Conservation (phyloP, 2,888 invertebrate genomes). For the Hirudinaria manillensis region DNA sequence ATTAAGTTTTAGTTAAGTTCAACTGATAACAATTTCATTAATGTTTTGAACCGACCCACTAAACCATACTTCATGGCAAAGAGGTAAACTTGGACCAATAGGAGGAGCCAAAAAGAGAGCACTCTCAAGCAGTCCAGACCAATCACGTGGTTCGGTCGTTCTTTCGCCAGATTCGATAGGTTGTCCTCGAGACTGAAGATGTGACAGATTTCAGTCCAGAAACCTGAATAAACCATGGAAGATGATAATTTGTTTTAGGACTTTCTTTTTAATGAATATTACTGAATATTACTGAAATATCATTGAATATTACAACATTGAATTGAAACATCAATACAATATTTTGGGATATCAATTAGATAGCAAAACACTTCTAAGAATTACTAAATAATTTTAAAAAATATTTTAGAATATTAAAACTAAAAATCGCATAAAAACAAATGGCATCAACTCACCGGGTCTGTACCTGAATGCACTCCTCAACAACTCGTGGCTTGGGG, state of each 20-base stretch:
- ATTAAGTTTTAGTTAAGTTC: not conserved
- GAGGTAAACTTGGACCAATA: not conserved
- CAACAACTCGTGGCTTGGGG: not conserved
- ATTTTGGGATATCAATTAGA: not conserved
- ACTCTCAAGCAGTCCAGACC: constrained; percentile 1
- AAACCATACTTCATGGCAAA: not conserved
- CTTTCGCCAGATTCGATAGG: not conserved
- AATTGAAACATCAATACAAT: not conserved
- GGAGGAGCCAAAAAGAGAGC: not conserved
- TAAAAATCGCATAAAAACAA: too few species aligned
- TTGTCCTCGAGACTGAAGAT: not conserved
- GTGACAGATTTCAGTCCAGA: not conserved
- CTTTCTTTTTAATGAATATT: too few species aligned
- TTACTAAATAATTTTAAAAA: too few species aligned
- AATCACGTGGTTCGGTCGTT: not conserved
- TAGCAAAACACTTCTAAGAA: not conserved
- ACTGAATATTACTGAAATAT: too few species aligned
- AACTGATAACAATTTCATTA: not conserved
- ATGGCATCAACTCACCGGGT: not conserved
- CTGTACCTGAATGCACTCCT: not conserved
- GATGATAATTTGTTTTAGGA: too few species aligned
- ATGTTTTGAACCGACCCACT: not conserved
- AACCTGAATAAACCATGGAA: not conserved
- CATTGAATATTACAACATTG: too few species aligned
- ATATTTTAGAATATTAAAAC: too few species aligned